A percentile compares a stretch with the other conserved stretches of the same genome.
Evolutionary conservation across 2,113 vertebrate genomes (phyloP).

Genomic region (Zootoca vivipara): DNA sequence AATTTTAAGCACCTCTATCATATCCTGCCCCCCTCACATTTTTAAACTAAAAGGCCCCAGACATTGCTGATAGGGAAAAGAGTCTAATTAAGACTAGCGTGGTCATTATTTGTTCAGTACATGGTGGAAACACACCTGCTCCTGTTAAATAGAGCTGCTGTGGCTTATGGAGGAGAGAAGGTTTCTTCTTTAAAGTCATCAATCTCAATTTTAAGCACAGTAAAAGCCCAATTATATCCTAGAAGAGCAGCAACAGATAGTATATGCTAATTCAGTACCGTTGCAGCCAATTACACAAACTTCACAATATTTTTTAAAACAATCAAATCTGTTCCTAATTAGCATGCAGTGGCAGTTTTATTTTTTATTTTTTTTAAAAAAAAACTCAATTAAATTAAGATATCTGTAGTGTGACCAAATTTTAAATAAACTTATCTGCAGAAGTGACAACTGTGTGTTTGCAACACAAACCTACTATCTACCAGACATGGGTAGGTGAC

Average conservation of each 20-base stretch:
- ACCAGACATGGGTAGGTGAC: constrained; percentile 29
- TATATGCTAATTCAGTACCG: constrained; percentile 68
- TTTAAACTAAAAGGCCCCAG: too few relatives aligned
- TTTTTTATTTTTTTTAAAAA: constrained; percentile 5
- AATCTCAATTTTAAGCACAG: constrained; percentile 57
- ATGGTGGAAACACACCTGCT: constrained; percentile 64
- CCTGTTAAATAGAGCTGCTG: constrained; percentile 49
- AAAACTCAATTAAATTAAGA: constrained; percentile 66
- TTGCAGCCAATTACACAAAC: constrained; percentile 69
- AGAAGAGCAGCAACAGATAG: constrained; percentile 64
- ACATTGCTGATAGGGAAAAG: background rate
- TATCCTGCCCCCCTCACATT: too few relatives aligned
- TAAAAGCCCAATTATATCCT: constrained; percentile 72
- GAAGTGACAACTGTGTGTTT: constrained; percentile 42
- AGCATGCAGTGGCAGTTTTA: constrained; percentile 63
- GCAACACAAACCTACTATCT: constrained; percentile 44
- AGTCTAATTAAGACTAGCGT: constrained; percentile 56
- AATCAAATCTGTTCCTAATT: constrained; percentile 68
- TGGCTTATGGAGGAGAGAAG: constrained; percentile 29
- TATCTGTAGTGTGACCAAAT: constrained; percentile 54
- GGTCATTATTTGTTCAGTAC: constrained; percentile 55
- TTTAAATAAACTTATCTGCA: constrained; percentile 56
- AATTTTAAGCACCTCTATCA: background rate
- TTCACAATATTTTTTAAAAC: constrained; percentile 69
- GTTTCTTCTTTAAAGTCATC: constrained; percentile 54